phyloP scores from a whole-genome alignment of 2,888 invertebrate genomes.

The Spicauda simplicius region DNA sequence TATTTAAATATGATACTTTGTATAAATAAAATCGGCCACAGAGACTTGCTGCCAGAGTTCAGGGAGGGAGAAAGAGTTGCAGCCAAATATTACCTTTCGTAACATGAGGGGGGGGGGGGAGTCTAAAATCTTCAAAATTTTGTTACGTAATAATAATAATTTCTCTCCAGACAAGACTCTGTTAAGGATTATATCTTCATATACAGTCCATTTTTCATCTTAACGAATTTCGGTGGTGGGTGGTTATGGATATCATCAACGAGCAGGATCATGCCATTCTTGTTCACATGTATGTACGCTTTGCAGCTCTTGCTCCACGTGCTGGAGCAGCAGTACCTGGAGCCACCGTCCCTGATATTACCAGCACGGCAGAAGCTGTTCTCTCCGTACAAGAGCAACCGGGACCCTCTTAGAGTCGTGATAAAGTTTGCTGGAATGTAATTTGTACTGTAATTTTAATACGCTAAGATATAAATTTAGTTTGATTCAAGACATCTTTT shows the following conservation, averaged over 20 bases:
- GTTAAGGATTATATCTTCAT: neutral
- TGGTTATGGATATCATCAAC: constrained; percentile 39
- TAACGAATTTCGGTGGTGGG: constrained; percentile 15
- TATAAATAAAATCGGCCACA: too few species aligned
- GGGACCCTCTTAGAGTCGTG: constrained; percentile 44
- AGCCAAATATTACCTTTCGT: too few species aligned
- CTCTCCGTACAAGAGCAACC: constrained; percentile 48
- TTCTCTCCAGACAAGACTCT: too few species aligned
- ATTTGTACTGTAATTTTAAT: neutral
- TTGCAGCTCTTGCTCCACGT: constrained; percentile 36
- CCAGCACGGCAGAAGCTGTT: constrained; percentile 54
- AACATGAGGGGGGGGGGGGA: too few species aligned
- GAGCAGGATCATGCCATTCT: constrained; percentile 36
- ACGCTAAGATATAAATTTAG: too few species aligned
- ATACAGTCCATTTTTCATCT: constrained; percentile 14
- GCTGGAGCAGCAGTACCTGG: constrained; percentile 41
- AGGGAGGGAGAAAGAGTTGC: too few species aligned
- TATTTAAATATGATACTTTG: too few species aligned
- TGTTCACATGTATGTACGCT: constrained; percentile 46
- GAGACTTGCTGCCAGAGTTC: too few species aligned
- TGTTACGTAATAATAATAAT: too few species aligned
- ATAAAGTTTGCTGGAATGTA: constrained; percentile 47
- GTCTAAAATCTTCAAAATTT: too few species aligned
- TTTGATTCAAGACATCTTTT: too few species aligned
- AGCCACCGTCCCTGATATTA: constrained; percentile 43